Percentiles rank a stretch among this genome's conserved stretches.
phyloP scores from a whole-genome alignment of 1,140 invertebrate genomes.

The Megalopta genalis region DNA sequence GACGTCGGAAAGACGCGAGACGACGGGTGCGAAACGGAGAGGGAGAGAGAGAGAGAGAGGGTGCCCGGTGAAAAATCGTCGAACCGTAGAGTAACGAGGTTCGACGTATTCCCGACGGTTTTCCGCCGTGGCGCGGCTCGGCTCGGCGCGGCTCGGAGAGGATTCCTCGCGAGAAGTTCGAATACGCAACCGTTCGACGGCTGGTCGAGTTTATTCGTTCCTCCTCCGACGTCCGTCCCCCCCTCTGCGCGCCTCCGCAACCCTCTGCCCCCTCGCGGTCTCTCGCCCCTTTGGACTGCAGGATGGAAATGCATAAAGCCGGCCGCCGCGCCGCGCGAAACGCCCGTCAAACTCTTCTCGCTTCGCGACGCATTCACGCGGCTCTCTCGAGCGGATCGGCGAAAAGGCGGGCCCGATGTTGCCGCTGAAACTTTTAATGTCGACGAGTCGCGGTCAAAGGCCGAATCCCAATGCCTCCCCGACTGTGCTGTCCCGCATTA shows the following conservation, averaged over 20 bases:
- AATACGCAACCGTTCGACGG: conserved; percentile 7
- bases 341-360: conserved; percentile 14
- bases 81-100: conserved; percentile 8
- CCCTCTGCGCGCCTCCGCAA: not conserved
- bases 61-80: conserved; percentile 5
- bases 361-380: conserved; percentile 10
- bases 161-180: not conserved
- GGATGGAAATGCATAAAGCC: not conserved
- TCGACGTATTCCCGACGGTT: conserved; percentile 9
- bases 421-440: not conserved
- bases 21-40: not conserved
- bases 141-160: not conserved
- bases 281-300: not conserved
- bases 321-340: not conserved
- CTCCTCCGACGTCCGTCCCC: not conserved
- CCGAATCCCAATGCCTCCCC: not conserved
- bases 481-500: not conserved
- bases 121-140: no score
- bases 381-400: not conserved
- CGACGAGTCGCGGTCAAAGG: not conserved
- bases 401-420: not conserved
- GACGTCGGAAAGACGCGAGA: not conserved
- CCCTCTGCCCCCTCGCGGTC: not conserved
- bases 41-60: not conserved
- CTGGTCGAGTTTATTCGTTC: not conserved